Evolutionary conservation across 2,113 vertebrate species (phyloP).

Genomic region (Oostethus manadensis): DNA sequence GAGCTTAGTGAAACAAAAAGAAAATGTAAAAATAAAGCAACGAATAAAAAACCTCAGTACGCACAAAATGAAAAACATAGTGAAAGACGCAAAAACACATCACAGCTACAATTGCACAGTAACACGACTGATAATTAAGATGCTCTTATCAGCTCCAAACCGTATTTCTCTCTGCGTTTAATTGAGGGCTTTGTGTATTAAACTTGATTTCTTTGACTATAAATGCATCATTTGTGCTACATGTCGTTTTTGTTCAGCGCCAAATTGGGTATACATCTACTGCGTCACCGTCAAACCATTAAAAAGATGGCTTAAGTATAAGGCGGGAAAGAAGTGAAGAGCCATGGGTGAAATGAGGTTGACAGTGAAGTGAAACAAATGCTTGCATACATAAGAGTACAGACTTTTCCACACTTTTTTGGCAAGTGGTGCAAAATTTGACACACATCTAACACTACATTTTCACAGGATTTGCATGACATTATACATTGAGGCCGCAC

Average conservation of each 20-base stretch:
- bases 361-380: no score
- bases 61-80: constrained; percentile 53
- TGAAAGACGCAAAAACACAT: constrained; percentile 49
- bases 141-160: constrained; percentile 56
- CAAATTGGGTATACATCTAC: constrained; percentile 36
- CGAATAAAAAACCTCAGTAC: constrained; percentile 50
- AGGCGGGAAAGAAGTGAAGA: constrained; percentile 11
- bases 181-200: constrained; percentile 41
- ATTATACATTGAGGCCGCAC: no score
- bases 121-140: constrained; percentile 52
- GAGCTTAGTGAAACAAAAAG: constrained; percentile 46
- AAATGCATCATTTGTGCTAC: constrained; percentile 44
- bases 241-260: constrained; percentile 47
- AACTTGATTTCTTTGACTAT: constrained; percentile 51
- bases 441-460: no score
- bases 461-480: no score
- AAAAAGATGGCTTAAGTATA: constrained; percentile 30
- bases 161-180: constrained; percentile 30
- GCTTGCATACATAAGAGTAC: no score
- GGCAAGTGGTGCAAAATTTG: no score
- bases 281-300: constrained; percentile 41
- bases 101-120: constrained; percentile 50
- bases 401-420: no score
- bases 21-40: background rate
- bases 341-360: constrained; percentile 13